phyloP scores from a whole-genome alignment of 2,888 invertebrate genomes.

The Glomeris marginata region DNA sequence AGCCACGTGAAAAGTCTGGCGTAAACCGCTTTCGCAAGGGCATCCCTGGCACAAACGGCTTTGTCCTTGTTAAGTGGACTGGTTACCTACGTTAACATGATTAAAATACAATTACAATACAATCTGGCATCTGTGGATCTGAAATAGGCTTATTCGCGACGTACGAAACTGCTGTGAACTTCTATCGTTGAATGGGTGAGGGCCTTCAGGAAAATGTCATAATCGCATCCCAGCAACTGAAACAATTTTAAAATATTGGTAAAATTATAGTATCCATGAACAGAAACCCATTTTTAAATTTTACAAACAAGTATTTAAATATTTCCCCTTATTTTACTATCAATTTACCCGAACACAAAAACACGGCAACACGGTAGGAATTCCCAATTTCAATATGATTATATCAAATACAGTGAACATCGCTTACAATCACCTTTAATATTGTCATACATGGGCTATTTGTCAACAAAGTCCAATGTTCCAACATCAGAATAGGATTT shows the following conservation, averaged over 20 bases:
- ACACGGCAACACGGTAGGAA: too few species aligned
- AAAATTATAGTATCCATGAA: neutral
- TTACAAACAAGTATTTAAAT: too few species aligned
- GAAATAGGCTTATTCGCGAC: neutral
- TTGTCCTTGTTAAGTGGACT: conserved; percentile 63
- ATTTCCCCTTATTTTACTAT: too few species aligned
- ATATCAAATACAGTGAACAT: too few species aligned
- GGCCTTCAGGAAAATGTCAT: conserved; percentile 48
- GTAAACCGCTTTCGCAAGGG: conserved; percentile 78
- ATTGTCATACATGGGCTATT: too few species aligned
- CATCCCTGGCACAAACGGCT: conserved; percentile 73
- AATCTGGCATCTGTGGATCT: neutral
- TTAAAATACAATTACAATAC: neutral
- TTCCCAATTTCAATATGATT: too few species aligned
- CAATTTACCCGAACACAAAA: too few species aligned
- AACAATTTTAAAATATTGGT: conserved; percentile 11
- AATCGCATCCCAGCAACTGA: conserved; percentile 58
- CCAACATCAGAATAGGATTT: too few species aligned
- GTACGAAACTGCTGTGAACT: conserved; percentile 56
- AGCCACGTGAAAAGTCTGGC: conserved; percentile 84
- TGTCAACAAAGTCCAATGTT: too few species aligned
- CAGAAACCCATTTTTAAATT: too few species aligned
- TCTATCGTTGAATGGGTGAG: conserved; percentile 74
- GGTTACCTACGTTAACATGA: conserved; percentile 36
- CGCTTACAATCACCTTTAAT: too few species aligned